phyloP scores from a whole-genome alignment of 2,888 invertebrate genomes.

The Luffia ferchaultella region DNA sequence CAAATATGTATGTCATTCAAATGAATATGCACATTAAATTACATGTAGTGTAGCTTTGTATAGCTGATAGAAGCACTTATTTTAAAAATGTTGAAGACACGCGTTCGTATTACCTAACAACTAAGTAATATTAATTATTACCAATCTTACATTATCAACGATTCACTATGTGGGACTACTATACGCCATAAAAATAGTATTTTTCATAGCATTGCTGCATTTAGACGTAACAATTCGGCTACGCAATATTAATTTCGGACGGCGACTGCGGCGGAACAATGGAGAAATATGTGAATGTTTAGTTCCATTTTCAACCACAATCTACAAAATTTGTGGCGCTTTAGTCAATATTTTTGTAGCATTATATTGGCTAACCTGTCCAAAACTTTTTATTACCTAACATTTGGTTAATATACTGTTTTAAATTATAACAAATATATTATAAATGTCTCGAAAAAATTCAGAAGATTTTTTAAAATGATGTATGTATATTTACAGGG shows the following conservation, averaged over 20 bases:
- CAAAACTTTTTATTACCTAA: conserved; percentile 16
- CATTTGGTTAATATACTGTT: not conserved
- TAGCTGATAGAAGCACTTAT: conserved; percentile 44
- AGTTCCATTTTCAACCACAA: conserved; percentile 37
- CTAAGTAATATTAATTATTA: conserved; percentile 61
- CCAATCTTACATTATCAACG: conserved; percentile 67
- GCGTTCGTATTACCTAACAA: conserved; percentile 50
- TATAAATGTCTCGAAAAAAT: no score
- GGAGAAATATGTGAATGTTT: conserved; percentile 31
- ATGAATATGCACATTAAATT: conserved; percentile 19
- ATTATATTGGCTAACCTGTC: conserved; percentile 13
- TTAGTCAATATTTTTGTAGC: conserved; percentile 13
- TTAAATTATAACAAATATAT: no score
- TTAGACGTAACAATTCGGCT: conserved; percentile 56
- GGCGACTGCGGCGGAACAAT: conserved; percentile 51
- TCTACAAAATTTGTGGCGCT: conserved; percentile 25
- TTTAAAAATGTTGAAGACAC: conserved; percentile 41
- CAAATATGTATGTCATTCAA: conserved; percentile 11
- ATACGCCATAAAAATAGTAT: conserved; percentile 60
- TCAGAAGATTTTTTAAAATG: no score
- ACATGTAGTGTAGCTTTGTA: conserved; percentile 36
- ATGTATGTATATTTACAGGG: no score
- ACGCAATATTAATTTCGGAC: conserved; percentile 58
- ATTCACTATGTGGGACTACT: conserved; percentile 67
- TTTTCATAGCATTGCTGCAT: conserved; percentile 67